Evolutionary conservation across 92 coral and sea anemone species (phyloP).

Genomic region (Epizoanthus illoricatus): DNA sequence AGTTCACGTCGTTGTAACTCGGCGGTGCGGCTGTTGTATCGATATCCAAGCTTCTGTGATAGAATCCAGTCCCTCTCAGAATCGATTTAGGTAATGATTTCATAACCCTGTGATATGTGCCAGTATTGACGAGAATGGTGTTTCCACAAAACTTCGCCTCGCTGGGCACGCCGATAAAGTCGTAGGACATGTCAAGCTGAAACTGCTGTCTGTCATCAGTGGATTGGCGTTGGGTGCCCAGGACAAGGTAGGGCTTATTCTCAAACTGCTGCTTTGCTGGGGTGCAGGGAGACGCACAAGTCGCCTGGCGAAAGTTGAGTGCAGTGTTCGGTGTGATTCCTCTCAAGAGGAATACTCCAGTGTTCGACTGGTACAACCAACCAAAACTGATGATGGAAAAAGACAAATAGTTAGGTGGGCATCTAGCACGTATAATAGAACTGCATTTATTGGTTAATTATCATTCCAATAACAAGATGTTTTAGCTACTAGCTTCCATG

Average conservation of each 20-base stretch:
- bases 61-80: constrained; percentile 32
- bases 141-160: constrained; percentile 57
- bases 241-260: constrained; percentile 41
- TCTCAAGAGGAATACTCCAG: constrained; percentile 51
- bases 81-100: constrained; percentile 32
- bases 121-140: constrained; percentile 51
- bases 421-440: too few species aligned
- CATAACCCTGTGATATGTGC: constrained; percentile 43
- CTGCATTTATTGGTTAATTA: too few species aligned
- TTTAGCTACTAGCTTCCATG: too few species aligned
- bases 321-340: constrained; percentile 52
- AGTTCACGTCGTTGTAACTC: constrained; percentile 53
- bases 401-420: too few species aligned
- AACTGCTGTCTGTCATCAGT: constrained; percentile 44
- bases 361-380: constrained; percentile 58
- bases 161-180: constrained; percentile 51
- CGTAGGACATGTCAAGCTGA: constrained; percentile 53
- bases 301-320: constrained; percentile 51
- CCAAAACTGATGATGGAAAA: constrained; percentile 47
- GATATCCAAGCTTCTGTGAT: constrained; percentile 50
- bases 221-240: constrained; percentile 47
- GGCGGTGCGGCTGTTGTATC: constrained; percentile 47
- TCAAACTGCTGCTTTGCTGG: constrained; percentile 35
- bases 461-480: too few species aligned
- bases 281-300: constrained; percentile 54